Base-by-base conservation (phyloP, 92 coral and sea anemone species). In the Palythoa grandis region DNA sequence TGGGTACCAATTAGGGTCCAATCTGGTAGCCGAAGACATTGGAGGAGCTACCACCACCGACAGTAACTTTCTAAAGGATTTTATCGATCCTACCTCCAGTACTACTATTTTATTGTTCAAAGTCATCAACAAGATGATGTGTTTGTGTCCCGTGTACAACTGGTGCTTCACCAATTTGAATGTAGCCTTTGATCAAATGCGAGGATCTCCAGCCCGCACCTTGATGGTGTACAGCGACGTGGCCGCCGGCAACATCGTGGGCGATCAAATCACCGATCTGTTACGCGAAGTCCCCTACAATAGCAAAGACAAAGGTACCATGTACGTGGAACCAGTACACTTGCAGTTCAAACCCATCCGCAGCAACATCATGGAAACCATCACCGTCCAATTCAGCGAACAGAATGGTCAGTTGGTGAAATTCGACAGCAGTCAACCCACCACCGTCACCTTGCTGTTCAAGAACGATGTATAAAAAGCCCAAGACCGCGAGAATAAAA, bases 141-240 rank as follows among this genome's bases (percentile, higher is more conserved):
- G 1, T 0, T 52, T 75, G 15, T 47, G 39, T 5, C 39, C 58
- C 4, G 19, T 0, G 17, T 22, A 1, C 37, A 50, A 47, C 0
- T 75, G 79, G 79, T 38, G 65, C 4, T 75, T 75, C 79, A 29
- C 35, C 35, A 29, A 29, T 1, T 1, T 29, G 1, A 29, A 29
- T 1, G 35, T 0, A 29, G 35, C 35, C 35, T 29, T 0, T 1
- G 35, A 29, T 1, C 35, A 29, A 0, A 29, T 29, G 35, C 35
- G 35, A 29, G 35, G 35, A 29, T 29, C 1, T 29, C 35, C 35
- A 29, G 1, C 35, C 35, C 35, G 35, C 35, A 29, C 35, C 35
- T 29, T 29, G 79, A 75, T 52, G 66, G 22, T 75, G 0, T 75
- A 75, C 79, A 75, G 79, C 39, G 79, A 75, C 19, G 79, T 19